Base-by-base conservation (phyloP, 2,888 invertebrate species). In the Coelopa pilipes region DNA sequence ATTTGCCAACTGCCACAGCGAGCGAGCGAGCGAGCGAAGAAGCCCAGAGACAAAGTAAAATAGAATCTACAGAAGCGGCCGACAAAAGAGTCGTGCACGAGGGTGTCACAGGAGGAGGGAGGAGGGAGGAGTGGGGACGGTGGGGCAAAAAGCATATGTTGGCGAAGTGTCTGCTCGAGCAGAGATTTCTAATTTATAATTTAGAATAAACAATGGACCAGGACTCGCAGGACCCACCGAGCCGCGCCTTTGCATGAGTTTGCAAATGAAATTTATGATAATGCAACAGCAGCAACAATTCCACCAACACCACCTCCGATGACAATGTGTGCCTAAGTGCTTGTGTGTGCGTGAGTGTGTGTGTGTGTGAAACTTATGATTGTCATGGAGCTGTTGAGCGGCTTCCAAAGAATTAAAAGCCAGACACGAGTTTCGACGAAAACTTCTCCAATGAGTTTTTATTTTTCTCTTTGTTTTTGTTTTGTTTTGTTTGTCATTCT, bases 81-180 rank as follows among this genome's bases (percentile, higher is more conserved):
- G 46, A 17, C 34, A 65, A 21, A 15, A 21, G 34, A 21, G n/a
- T 21, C 11, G 15, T 21, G 53, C 11, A 47, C 13, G 19, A 34
- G 34, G 34, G 7, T 2, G 34, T 34, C 5, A 55, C 19, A 55
- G 21, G 17, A 19, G 57, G 11, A 57, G 21, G 7, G 34, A 34
- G 34, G 7, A 34, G 7, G 7, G 7, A 34, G 34, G 34, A 34
- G 34, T 34, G 34, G 10, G 9, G 62, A 71, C 45, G 63, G 34
- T 34, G 45, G 69, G 46, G n/a, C 17, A 57, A 57, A 47, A 46
- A 46, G 63, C 24, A 71, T 71, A 24, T 62, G 62, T 60, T 71
- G 50, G 72, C 46, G 59, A 72, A 65, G 57, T 57, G 47, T 57
- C 10, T 80, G 78, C 82, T 82, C n/a, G 17, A 12, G 47, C 15